phyloP scores from a whole-genome alignment of 2,113 vertebrate genomes.

The Collichthys lucidus region DNA sequence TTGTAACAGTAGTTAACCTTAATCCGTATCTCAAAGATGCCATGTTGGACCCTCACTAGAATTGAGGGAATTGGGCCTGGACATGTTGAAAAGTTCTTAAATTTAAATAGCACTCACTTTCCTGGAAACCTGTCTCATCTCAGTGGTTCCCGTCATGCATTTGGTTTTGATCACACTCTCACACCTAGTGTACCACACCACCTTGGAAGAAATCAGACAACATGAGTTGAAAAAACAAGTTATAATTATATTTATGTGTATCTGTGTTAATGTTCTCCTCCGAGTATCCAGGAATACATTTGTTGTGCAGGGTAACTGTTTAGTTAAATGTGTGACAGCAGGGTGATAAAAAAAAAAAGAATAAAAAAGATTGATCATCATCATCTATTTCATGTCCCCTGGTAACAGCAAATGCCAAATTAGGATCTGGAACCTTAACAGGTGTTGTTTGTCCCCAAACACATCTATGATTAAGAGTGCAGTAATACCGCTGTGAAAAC shows the following conservation, averaged over 20 bases:
- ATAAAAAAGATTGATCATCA: no score
- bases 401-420: neutral
- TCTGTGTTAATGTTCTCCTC: no score
- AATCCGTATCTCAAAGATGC: no score
- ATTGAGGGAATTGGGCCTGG: no score
- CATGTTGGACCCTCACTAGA: no score
- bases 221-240: neutral
- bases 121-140: neutral
- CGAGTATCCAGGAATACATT: neutral
- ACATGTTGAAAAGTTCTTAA: no score
- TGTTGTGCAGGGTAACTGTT: neutral
- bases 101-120: no score
- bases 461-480: slow-evolving; percentile 48
- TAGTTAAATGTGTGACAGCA: no score
- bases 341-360: no score
- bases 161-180: neutral
- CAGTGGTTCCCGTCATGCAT: neutral
- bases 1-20: no score
- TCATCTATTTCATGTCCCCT: neutral
- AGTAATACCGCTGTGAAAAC: slow-evolving; percentile 41
- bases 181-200: neutral
- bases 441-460: slow-evolving; percentile 43
- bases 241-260: neutral
- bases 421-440: slow-evolving; percentile 24
- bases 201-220: neutral